phyloP scores from a whole-genome alignment of 2,797 vertebrate genomes.

The Sebastes vulpes region DNA sequence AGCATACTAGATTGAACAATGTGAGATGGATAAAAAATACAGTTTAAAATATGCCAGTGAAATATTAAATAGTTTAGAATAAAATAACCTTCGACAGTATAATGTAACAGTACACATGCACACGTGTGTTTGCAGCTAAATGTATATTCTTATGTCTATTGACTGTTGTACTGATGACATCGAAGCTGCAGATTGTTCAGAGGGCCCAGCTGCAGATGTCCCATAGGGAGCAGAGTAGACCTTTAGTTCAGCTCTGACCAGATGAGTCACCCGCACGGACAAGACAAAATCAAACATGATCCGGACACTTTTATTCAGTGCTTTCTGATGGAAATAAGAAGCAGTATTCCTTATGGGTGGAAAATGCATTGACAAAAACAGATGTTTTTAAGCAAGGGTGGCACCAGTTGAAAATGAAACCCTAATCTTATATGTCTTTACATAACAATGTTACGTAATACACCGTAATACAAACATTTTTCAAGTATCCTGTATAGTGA shows the following conservation, averaged over 20 bases:
- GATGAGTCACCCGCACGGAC: constrained; percentile 68
- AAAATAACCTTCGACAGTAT: not conserved
- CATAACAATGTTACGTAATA: not conserved
- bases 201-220: constrained; percentile 72
- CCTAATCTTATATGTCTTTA: not conserved
- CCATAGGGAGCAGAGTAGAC: constrained; percentile 63
- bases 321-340: constrained; percentile 15
- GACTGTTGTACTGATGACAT: constrained; percentile 36
- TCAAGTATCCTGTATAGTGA: not conserved
- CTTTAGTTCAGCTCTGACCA: constrained; percentile 68
- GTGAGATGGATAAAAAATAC: not conserved
- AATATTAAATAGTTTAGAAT: not conserved
- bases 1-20: not conserved
- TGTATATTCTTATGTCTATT: constrained; percentile 23
- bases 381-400: not conserved
- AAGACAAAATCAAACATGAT: constrained; percentile 49
- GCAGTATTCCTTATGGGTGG: not conserved
- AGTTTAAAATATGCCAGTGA: not conserved
- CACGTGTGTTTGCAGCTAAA: not conserved
- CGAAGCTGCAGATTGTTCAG: constrained; percentile 47
- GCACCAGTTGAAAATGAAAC: not conserved
- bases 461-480: not conserved
- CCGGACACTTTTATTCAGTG: constrained; percentile 27
- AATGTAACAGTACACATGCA: not conserved
- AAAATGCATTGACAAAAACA: not conserved